These are phyloP conservation scores for Lycaon pictus DNA, from an alignment of 2,113 vertebrate genomes.

Conservation along the genomic window DNA sequence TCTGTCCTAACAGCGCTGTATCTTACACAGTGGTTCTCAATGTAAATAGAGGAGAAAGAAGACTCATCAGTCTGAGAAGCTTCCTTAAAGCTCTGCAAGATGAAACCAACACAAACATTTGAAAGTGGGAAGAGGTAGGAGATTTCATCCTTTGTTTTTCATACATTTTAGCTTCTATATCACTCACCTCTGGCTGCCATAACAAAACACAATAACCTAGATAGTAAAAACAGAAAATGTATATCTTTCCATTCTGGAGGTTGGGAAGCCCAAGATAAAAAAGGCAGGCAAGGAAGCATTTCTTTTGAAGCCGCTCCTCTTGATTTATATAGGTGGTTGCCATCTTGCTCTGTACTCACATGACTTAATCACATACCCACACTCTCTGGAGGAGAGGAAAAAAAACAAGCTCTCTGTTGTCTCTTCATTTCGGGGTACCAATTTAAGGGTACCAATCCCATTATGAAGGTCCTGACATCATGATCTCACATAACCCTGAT, in stretches of 20 bases:
- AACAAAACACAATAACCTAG: background rate
- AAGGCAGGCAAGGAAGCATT: accelerated
- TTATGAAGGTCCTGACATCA: background rate
- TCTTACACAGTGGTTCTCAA: background rate
- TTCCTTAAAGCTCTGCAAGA: background rate
- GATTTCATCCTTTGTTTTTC: background rate
- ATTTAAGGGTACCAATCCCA: background rate
- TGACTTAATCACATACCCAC: background rate
- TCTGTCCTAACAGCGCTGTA: background rate
- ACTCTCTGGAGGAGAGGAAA: too few relatives aligned
- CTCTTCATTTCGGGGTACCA: background rate
- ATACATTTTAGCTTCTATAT: background rate
- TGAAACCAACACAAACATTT: background rate
- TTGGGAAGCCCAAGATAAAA: background rate
- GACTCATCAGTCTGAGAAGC: background rate
- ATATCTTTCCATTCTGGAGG: background rate
- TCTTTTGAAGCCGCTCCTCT: background rate
- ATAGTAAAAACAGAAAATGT: background rate
- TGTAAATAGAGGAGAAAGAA: background rate
- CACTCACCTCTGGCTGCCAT: background rate
- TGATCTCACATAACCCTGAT: background rate
- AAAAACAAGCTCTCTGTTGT: accelerated
- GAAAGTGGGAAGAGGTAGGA: background rate
- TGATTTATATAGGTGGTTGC: too few relatives aligned
- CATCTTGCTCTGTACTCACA: background rate